Base-by-base conservation (phyloP, 2,113 vertebrate genomes). In the Chaenocephalus aceratus region DNA sequence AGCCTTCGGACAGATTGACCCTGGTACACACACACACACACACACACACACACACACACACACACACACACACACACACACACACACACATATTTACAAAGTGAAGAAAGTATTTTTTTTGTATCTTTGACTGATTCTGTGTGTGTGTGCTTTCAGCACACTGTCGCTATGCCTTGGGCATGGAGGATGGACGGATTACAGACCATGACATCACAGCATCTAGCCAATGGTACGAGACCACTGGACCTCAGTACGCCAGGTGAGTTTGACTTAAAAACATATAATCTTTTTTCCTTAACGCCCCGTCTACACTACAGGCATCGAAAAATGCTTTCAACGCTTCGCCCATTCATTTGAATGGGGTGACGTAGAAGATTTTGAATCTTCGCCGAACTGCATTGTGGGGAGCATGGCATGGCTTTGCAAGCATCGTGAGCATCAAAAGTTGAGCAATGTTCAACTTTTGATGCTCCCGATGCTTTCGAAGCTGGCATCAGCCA, bases 191-290 rank as follows among this genome's bases (percentile, higher is more conserved):
- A 1, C 95, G 96, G 2, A 97, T 97, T 73, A 86, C 86, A 59
- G 95, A 97, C 11, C 91, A 96, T 77, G 96, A 96, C 91, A 96
- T 97, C 92, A 96, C 95, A 16, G 97, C 97, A 0, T 97, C 97
- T 87, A 97, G 96, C 85, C 94, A 97, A 88, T 97, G 96, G 96
- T 95, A 97, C 0, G 93, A 96, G 72, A 97, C 96, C 64, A 97
- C 97, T 0, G 97, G 96, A 52, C 96, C 97, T 2, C 95, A 96
- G 65, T 97, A 95, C 34, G 96, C 96, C 91, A 95, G 97, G 97
- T 97, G 65, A 56, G 94, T 85, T 15, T 34, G 36, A 16, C 26
- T 30, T 34, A 41, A 36, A 6, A 36, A 36, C 36, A 41, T 41
- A 7, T 41, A 7, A 5, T 41, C 6, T 41, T 41, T 41, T 41